Evolutionary conservation across 2,888 invertebrate species (phyloP).

Genomic region (Andrena trimmerana): DNA sequence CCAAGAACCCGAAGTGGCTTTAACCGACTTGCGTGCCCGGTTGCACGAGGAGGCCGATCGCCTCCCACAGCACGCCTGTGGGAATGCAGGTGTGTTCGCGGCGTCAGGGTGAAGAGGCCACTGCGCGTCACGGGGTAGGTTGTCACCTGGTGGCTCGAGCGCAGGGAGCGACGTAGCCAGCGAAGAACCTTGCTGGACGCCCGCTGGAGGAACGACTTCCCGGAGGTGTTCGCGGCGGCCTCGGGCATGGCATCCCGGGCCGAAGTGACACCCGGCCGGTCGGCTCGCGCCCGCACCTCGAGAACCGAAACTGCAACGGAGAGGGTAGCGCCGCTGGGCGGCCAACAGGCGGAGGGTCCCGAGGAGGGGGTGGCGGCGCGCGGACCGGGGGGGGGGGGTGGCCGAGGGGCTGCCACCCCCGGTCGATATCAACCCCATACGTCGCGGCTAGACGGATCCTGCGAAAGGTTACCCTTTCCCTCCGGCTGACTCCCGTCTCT

Average conservation of each 20-base stretch:
- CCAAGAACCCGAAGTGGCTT: too few species aligned
- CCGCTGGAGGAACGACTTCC: constrained; percentile 84
- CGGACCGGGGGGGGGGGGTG: constrained; percentile 39
- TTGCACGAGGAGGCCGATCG: too few species aligned
- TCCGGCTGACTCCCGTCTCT: constrained; percentile 9
- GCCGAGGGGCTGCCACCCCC: constrained; percentile 31
- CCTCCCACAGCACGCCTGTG: too few species aligned
- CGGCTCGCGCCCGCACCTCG: constrained; percentile 66
- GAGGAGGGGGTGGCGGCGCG: constrained; percentile 11
- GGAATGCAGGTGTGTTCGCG: background rate
- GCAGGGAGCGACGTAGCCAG: constrained; percentile 84
- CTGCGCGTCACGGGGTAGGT: background rate
- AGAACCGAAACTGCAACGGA: constrained; percentile 57
- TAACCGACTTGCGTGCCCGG: too few species aligned
- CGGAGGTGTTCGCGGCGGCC: constrained; percentile 79
- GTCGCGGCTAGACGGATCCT: constrained; percentile 34
- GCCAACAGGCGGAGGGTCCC: constrained; percentile 43
- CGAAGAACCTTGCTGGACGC: constrained; percentile 85
- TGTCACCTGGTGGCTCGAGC: constrained; percentile 77
- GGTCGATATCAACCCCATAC: constrained; percentile 81
- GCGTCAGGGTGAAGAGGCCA: constrained; percentile 10
- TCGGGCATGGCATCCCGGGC: constrained; percentile 84
- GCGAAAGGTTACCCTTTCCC: constrained; percentile 30
- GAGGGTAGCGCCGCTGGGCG: constrained; percentile 42
- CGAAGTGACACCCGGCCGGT: constrained; percentile 77